Evolutionary conservation across 2,797 vertebrate species (phyloP).

Genomic region (Sebastes dallii): DNA sequence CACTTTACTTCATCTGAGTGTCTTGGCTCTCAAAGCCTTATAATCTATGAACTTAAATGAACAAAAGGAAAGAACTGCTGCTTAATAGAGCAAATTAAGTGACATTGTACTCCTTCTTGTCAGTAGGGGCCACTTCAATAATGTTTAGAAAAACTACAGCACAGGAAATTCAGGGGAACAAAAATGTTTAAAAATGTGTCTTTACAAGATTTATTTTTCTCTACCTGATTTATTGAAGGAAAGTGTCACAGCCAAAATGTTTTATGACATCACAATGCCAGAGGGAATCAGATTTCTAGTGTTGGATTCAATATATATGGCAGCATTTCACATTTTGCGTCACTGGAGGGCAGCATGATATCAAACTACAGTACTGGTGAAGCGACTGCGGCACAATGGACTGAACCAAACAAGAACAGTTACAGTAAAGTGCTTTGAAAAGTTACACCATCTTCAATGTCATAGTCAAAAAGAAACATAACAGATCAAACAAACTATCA

Average conservation of each 20-base stretch:
- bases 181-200: background rate
- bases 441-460: background rate
- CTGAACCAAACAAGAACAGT: background rate
- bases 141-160: background rate
- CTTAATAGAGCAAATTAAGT: background rate
- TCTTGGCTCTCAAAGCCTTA: background rate
- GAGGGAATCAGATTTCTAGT: background rate
- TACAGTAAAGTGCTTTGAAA: conserved; percentile 13
- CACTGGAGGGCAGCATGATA: conserved; percentile 67
- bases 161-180: background rate
- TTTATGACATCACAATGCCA: background rate
- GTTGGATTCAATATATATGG: background rate
- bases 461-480: background rate
- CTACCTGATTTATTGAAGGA: background rate
- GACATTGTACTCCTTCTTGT: background rate
- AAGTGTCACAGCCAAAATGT: background rate
- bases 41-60: background rate
- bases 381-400: fast-evolving
- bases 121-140: background rate
- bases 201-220: background rate
- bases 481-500: background rate
- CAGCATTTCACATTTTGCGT: conserved; percentile 10
- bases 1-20: background rate
- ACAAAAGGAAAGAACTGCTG: background rate
- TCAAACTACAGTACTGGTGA: background rate